Base-by-base conservation (phyloP, 2,888 invertebrate genomes). In the Drosophila glabriapex region DNA sequence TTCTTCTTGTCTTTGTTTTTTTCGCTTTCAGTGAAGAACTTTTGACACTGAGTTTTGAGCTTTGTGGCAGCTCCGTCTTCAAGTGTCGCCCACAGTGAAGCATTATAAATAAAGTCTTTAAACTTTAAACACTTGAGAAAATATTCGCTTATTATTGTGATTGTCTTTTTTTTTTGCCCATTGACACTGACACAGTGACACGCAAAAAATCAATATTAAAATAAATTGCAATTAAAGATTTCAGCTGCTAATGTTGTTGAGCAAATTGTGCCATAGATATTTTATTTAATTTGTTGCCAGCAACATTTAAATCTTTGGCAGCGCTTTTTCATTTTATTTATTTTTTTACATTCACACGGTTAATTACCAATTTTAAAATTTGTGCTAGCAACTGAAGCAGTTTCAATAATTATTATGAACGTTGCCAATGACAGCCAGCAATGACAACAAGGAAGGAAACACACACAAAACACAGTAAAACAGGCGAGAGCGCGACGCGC, bases 111-210 rank as follows among this genome's bases (percentile, higher is more conserved):
- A 61, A 80, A 80, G 80, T 60, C 78, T 76, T 66, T 56, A 65
- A 68, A 68, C 68, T 73, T 78, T 67, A 55, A 41, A 31, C 65
- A 63, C 64, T 63, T 76, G 33, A 66, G 52, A 52, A 43, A 43
- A 29, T 22, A 43, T 31, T 43, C 29, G n/a, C 7, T 35, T 31
- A 31, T 43, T 58, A 12, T 28, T 33, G 33, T 28, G 74, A 67
- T 67, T 65, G 39, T 10, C 59, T 25, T 52, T 5, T 67, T 12
- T 56, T 33, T 16, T 9, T 74, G 66, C 73, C 37, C 65, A 71
- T 80, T 80, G 85, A 83, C 85, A 80, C 76, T 85, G 85, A 86
- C 85, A 86, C 83, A 86, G 87, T 86, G 76, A 71, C 74, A 82
- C 76, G 76, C 77, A 76, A 72, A 77, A 85, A 82, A 81, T 71